Conservation (phyloP, 1,140 invertebrate species). For the Psix sp. region DNA sequence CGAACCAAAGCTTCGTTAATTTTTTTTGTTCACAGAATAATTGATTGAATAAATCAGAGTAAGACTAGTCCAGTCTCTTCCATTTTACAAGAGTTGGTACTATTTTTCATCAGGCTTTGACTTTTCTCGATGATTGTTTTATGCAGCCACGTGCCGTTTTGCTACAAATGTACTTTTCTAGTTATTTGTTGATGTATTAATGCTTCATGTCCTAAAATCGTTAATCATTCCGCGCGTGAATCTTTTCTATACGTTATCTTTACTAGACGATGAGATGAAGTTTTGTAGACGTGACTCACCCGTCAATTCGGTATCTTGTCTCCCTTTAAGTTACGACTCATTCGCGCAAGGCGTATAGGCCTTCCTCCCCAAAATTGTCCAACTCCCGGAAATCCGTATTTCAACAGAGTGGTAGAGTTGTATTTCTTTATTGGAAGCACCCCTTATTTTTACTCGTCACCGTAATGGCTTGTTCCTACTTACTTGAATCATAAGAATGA, state of each 20-base stretch:
- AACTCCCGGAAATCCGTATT: slow-evolving; percentile 54
- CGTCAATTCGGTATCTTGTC: slow-evolving; percentile 57
- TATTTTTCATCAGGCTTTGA: neutral
- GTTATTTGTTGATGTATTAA: slow-evolving; percentile 45
- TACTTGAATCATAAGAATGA: slow-evolving; percentile 26
- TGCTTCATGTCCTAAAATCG: slow-evolving; percentile 28
- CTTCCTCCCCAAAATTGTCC: slow-evolving; percentile 43
- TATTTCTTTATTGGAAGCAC: slow-evolving; percentile 59
- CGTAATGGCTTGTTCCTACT: slow-evolving; percentile 38
- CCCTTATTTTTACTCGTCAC: slow-evolving; percentile 37
- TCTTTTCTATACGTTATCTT: slow-evolving; percentile 40
- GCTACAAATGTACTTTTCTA: slow-evolving; percentile 42
- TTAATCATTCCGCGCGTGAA: slow-evolving; percentile 39
- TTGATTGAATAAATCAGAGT: slow-evolving; percentile 64
- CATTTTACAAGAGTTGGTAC: slow-evolving; percentile 19
- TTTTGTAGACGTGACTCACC: slow-evolving; percentile 60
- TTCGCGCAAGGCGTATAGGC: slow-evolving; percentile 35
- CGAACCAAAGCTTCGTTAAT: too few relatives aligned
- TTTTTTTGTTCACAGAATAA: slow-evolving; percentile 58
- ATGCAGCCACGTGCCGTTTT: slow-evolving; percentile 22
- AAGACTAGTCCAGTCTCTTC: neutral
- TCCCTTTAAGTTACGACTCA: slow-evolving; percentile 49
- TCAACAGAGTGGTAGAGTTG: slow-evolving; percentile 40
- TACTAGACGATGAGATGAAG: slow-evolving; percentile 44
- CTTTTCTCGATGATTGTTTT: slow-evolving; percentile 28